Evolutionary conservation across 2,113 vertebrate species (phyloP).

Genomic region (Athene noctua): DNA sequence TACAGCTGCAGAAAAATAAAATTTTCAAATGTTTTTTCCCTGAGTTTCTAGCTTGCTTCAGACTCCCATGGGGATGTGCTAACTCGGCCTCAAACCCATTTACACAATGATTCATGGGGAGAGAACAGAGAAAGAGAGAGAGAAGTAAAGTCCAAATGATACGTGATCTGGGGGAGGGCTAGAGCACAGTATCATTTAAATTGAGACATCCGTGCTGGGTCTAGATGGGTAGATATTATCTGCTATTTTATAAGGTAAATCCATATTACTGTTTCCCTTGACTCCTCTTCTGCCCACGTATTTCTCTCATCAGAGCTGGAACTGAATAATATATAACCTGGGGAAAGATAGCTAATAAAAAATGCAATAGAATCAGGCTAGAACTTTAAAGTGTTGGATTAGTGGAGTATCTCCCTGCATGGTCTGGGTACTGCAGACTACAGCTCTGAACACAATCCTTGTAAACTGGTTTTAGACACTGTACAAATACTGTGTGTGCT

Average conservation of each 20-base stretch:
- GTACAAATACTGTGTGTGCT: not conserved
- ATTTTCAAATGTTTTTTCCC: not conserved
- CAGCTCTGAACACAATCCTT: not conserved
- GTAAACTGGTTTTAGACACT: not conserved
- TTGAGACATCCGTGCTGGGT: not conserved
- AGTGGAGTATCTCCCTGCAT: not conserved
- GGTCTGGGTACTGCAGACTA: not conserved
- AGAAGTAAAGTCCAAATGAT: not conserved
- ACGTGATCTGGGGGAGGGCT: not conserved
- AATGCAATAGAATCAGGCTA: not conserved
- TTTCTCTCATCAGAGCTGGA: conserved; percentile 16
- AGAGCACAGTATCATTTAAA: not conserved
- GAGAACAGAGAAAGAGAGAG: not conserved
- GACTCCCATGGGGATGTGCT: not conserved
- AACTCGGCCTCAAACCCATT: not conserved
- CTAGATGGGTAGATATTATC: not conserved
- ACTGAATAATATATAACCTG: conserved; percentile 29
- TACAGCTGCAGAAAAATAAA: not conserved
- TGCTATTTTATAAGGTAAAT: conserved; percentile 8
- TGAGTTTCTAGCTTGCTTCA: not conserved
- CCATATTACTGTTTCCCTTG: not conserved
- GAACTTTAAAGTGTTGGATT: not conserved
- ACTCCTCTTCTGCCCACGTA: not conserved
- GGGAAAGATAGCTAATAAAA: conserved; percentile 11
- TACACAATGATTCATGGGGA: not conserved